These are phyloP conservation scores for Scolopax mira DNA, from an alignment of 2,113 vertebrate genomes.

Conservation along the genomic window DNA sequence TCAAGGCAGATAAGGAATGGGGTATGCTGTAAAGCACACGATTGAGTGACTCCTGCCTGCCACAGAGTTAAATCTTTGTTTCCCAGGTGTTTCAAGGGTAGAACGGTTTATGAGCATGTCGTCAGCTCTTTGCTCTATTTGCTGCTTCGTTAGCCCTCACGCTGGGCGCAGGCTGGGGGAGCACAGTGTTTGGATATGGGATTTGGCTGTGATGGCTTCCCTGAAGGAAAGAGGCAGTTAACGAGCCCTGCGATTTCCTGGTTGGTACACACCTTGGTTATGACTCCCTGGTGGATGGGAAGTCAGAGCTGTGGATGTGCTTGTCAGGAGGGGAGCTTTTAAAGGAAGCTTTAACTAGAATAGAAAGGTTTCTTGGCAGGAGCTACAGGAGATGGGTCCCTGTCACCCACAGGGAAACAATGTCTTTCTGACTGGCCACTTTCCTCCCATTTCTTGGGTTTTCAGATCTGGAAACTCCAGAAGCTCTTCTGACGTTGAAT, in stretches of 20 bases:
- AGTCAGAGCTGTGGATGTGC: background rate
- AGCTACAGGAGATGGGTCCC: background rate
- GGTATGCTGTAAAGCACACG: background rate
- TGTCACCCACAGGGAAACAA: background rate
- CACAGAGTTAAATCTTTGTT: background rate
- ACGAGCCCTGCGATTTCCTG: background rate
- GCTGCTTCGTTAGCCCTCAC: background rate
- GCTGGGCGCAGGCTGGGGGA: background rate
- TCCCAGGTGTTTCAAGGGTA: conserved; percentile 1
- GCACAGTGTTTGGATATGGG: background rate
- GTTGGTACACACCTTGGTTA: background rate
- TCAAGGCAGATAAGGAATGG: background rate
- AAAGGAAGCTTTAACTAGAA: background rate
- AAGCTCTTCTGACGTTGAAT: background rate
- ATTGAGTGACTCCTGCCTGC: background rate
- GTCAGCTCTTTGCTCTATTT: background rate
- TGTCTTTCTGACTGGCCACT: background rate
- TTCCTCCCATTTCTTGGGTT: background rate
- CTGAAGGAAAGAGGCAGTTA: background rate
- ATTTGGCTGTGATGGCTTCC: background rate
- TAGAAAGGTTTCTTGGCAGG: background rate
- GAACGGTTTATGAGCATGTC: background rate
- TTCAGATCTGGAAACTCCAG: background rate
- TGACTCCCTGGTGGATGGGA: background rate
- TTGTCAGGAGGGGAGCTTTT: background rate